A percentile compares a stretch with the other conserved stretches of the same genome.
Evolutionary conservation across 2,888 invertebrate species (phyloP).

Genomic region (Rhingia campestris): DNA sequence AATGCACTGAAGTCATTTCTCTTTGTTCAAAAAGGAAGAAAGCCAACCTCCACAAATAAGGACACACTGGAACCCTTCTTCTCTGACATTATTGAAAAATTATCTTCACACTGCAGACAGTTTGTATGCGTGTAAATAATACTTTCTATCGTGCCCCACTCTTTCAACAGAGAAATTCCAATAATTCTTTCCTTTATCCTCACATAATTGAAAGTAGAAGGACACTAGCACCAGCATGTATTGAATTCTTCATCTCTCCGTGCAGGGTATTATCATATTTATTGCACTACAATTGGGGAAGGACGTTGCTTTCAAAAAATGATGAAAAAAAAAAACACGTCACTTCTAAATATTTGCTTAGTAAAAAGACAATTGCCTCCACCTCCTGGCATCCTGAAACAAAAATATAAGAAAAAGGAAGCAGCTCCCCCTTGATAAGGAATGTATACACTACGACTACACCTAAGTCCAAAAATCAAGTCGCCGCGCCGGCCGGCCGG

Average conservation of each 20-base stretch:
- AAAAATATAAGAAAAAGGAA: too few species aligned
- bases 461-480: not conserved
- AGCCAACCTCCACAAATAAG: not conserved
- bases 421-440: too few species aligned
- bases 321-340: not conserved
- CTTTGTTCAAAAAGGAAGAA: slow-evolving; percentile 50
- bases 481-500: not conserved
- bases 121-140: slow-evolving; percentile 14
- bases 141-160: not conserved
- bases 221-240: slow-evolving; percentile 9
- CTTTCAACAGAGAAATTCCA: slow-evolving; percentile 33
- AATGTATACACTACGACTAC: not conserved
- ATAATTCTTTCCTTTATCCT: slow-evolving; percentile 27
- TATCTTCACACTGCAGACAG: slow-evolving; percentile 59
- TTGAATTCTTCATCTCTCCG: slow-evolving; percentile 20
- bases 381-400: not conserved
- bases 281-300: slow-evolving; percentile 1
- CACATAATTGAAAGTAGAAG: slow-evolving; percentile 25
- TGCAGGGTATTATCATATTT: slow-evolving; percentile 7
- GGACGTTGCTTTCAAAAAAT: not conserved
- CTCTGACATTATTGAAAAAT: slow-evolving; percentile 67
- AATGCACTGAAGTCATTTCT: slow-evolving; percentile 48
- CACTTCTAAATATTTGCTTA: not conserved
- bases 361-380: slow-evolving; percentile 2
- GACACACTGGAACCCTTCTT: slow-evolving; percentile 50